Evolutionary conservation across 2,888 invertebrate genomes (phyloP).

Genomic region (Caenorhabditis afra): DNA sequence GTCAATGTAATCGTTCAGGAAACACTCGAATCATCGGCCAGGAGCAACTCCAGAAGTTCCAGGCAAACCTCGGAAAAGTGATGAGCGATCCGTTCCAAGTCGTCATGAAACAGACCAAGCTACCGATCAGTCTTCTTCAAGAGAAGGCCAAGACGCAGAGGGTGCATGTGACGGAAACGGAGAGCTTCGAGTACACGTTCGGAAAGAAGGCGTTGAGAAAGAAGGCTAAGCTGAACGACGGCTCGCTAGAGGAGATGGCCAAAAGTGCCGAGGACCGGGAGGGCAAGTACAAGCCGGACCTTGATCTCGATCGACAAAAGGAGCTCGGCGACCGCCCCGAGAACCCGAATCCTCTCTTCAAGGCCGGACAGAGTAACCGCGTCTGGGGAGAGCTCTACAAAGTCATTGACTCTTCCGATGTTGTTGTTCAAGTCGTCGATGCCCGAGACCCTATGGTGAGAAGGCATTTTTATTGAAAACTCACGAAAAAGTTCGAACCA

Average conservation of each 20-base stretch:
- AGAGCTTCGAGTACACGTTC: conserved; percentile 94
- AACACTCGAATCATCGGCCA: conserved; percentile 97
- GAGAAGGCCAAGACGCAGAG: conserved; percentile 89
- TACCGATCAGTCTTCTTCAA: conserved; percentile 94
- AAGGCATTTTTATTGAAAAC: not conserved
- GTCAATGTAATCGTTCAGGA: conserved; percentile 78
- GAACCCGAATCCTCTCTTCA: conserved; percentile 94
- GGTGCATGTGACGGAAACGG: conserved; percentile 95
- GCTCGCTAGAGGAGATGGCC: conserved; percentile 87
- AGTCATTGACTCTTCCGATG: conserved; percentile 97
- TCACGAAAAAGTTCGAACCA: not conserved
- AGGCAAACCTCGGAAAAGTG: conserved; percentile 94
- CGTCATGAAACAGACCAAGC: conserved; percentile 94
- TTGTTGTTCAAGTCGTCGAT: conserved; percentile 94
- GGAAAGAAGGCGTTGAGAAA: conserved; percentile 95
- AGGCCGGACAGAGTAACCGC: conserved; percentile 94
- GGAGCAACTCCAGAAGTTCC: conserved; percentile 84
- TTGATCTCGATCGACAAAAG: conserved; percentile 85
- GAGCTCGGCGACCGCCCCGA: conserved; percentile 87
- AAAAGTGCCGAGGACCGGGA: conserved; percentile 86
- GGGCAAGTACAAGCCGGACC: conserved; percentile 88
- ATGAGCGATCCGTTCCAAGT: conserved; percentile 97
- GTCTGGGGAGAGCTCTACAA: conserved; percentile 99
- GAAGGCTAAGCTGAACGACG: conserved; percentile 86
- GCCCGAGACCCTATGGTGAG: conserved; percentile 96